These are phyloP conservation scores for Capreolus pygargus DNA, from an alignment of 2,113 vertebrate genomes.

Conservation along the genomic window DNA sequence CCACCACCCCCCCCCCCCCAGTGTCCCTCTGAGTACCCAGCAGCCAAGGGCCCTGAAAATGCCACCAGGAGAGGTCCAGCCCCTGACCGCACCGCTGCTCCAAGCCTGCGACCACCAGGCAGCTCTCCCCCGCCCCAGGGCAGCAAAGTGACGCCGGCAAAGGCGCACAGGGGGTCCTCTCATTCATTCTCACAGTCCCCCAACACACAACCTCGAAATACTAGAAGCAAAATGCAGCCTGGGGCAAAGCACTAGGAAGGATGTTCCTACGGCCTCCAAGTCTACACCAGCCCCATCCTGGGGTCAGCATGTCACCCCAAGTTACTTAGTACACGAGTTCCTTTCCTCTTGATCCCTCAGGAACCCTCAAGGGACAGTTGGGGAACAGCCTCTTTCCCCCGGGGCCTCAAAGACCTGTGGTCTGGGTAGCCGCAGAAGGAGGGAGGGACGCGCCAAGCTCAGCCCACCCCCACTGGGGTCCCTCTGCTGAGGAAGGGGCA, in stretches of 20 bases:
- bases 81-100: background rate
- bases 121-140: background rate
- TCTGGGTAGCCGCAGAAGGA: background rate
- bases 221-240: background rate
- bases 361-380: constrained; percentile 55
- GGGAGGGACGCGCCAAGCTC: background rate
- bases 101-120: fast-evolving
- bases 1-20: background rate
- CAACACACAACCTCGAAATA: background rate
- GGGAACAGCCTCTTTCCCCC: constrained; percentile 43
- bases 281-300: constrained; percentile 40
- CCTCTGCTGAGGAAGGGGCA: constrained; percentile 53
- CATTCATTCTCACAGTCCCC: background rate
- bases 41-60: background rate
- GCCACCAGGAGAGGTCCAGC: background rate
- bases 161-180: fast-evolving
- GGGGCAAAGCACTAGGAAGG: background rate
- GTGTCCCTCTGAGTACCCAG: background rate
- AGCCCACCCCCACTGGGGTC: background rate
- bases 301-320: constrained; percentile 36
- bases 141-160: fast-evolving
- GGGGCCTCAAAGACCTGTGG: constrained; percentile 6
- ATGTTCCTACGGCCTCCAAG: too few species aligned
- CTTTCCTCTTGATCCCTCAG: constrained; percentile 68
- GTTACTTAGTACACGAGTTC: constrained; percentile 63